Evolutionary conservation across 2,113 vertebrate species (phyloP).

Genomic region (Rana temporaria): DNA sequence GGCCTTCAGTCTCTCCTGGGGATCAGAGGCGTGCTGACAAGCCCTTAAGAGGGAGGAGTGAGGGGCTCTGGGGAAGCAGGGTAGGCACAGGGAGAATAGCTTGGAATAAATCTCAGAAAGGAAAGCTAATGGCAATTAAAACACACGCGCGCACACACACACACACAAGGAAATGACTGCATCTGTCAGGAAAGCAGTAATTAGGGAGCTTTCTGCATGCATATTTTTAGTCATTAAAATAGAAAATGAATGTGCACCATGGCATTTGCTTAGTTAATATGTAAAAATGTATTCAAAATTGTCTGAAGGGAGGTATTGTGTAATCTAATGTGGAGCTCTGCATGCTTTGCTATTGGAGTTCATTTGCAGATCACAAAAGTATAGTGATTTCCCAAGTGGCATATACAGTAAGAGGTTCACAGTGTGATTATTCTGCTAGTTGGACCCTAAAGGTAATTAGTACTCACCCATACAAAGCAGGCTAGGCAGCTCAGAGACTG

Average conservation of each 20-base stretch:
- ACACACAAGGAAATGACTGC: constrained; percentile 70
- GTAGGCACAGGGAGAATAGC: constrained; percentile 78
- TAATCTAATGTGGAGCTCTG: constrained; percentile 48
- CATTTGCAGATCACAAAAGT: constrained; percentile 45
- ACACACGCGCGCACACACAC: constrained; percentile 35
- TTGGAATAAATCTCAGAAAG: constrained; percentile 79
- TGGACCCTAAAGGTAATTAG: constrained; percentile 4
- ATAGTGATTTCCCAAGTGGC: neutral
- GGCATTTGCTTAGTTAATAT: constrained; percentile 66
- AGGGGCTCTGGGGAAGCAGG: constrained; percentile 72
- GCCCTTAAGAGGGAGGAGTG: constrained; percentile 72
- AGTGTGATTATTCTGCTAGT: constrained; percentile 33
- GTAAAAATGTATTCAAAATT: constrained; percentile 56
- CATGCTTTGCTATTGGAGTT: constrained; percentile 31
- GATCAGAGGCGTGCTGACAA: constrained; percentile 77
- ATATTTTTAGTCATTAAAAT: constrained; percentile 75
- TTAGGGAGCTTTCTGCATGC: constrained; percentile 79
- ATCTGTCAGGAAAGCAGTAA: constrained; percentile 74
- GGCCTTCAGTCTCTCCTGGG: constrained; percentile 77
- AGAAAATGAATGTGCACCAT: constrained; percentile 62
- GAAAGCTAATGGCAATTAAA: constrained; percentile 77
- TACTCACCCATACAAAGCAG: constrained; percentile 15
- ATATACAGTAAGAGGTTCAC: constrained; percentile 47
- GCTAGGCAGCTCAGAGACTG: constrained; percentile 30
- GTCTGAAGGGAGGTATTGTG: constrained; percentile 56